Evolutionary conservation across 2,113 vertebrate genomes (phyloP).

Genomic region (Falco punctatus): DNA sequence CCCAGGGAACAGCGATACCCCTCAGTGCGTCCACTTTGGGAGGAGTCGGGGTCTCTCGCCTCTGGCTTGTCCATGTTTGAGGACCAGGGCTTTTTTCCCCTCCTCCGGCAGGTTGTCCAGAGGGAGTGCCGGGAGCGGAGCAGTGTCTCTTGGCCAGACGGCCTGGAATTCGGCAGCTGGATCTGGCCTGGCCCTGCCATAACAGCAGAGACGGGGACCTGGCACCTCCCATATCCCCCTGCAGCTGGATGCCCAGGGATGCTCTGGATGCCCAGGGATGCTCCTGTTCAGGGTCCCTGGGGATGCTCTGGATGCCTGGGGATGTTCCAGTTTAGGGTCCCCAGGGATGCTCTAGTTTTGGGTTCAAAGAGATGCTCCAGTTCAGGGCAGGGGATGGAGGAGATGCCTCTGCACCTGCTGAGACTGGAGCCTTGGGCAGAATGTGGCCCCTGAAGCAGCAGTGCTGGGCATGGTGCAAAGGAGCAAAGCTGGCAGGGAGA

Average conservation of each 20-base stretch:
- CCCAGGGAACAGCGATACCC: accelerated
- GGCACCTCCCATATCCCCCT: background rate
- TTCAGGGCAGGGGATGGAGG: background rate
- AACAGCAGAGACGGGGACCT: background rate
- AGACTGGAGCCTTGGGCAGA: background rate
- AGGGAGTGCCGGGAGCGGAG: background rate
- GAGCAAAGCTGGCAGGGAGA: accelerated
- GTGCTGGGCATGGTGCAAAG: background rate
- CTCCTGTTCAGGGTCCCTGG: background rate
- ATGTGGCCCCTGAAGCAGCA: background rate
- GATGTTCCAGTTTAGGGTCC: too few species aligned
- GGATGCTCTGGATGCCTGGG: background rate
- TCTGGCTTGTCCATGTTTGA: accelerated
- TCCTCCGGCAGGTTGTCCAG: background rate
- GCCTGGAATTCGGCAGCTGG: constrained; percentile 8
- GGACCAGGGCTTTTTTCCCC: background rate
- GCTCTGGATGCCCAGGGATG: background rate
- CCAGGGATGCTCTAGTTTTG: background rate
- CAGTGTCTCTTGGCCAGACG: constrained; percentile 17
- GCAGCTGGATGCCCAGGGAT: background rate
- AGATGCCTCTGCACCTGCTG: accelerated
- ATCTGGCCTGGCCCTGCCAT: background rate
- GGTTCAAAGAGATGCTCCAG: background rate
- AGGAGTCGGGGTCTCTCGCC: background rate
- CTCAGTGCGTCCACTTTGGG: accelerated